Conservation (phyloP, 2,113 vertebrate genomes). For the Steatornis caripensis region DNA sequence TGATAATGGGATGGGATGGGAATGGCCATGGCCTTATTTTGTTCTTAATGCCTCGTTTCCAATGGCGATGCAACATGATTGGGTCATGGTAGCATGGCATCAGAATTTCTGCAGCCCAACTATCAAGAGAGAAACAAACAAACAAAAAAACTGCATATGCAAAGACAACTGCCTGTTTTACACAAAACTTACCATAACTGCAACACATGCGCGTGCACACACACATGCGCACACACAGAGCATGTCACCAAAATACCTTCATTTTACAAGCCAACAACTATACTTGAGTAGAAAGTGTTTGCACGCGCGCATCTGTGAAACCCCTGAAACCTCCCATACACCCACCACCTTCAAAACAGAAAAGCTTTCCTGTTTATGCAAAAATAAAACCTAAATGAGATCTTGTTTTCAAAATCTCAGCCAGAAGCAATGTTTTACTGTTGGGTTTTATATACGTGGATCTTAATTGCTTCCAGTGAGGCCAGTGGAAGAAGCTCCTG, state of each 20-base stretch:
- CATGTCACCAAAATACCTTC: not conserved
- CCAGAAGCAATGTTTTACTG: not conserved
- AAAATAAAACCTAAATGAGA: not conserved
- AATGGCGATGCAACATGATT: slow-evolving; percentile 58
- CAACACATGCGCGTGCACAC: not conserved
- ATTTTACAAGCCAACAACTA: not conserved
- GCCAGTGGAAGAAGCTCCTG: not conserved
- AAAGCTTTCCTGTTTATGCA: not conserved
- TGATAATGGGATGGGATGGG: slow-evolving; percentile 73
- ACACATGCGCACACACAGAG: not conserved
- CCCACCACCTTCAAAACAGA: not conserved
- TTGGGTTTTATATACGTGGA: not conserved
- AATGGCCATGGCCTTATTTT: slow-evolving; percentile 66
- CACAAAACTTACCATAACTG: not conserved
- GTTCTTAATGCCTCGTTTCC: slow-evolving; percentile 58
- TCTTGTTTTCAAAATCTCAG: not conserved
- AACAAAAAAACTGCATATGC: slow-evolving; percentile 37
- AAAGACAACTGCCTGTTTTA: slow-evolving; percentile 10
- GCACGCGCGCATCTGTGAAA: fast-evolving
- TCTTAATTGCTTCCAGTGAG: not conserved
- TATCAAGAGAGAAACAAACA: slow-evolving; percentile 62
- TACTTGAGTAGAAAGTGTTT: not conserved
- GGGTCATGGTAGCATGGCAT: slow-evolving; percentile 56
- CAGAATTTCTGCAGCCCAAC: slow-evolving; percentile 40
- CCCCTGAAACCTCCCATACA: not conserved